Evolutionary conservation across 2,113 vertebrate species (phyloP).

Genomic region (Megaceryle maxima): DNA sequence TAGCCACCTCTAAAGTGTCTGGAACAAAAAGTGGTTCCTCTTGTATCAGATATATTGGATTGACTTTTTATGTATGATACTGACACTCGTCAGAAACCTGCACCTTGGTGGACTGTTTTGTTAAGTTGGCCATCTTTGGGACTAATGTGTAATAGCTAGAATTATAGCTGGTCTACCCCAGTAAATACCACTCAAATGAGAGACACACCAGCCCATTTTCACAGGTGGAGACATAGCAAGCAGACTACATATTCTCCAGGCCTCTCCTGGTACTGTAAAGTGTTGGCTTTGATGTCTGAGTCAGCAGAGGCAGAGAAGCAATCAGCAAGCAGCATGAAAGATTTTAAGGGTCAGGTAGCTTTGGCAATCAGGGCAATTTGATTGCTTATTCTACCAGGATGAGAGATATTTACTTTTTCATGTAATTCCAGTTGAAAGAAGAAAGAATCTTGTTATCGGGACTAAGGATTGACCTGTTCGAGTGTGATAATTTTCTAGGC

Average conservation of each 20-base stretch:
- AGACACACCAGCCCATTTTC: rapidly evolving
- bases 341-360: background rate
- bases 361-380: background rate
- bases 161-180: background rate
- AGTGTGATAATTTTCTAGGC: background rate
- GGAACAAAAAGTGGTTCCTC: background rate
- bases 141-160: background rate
- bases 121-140: background rate
- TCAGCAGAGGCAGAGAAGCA: background rate
- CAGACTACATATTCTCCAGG: background rate
- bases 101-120: background rate
- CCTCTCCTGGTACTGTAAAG: background rate
- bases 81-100: background rate
- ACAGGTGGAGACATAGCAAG: rapidly evolving
- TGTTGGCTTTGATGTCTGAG: background rate
- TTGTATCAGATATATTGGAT: background rate
- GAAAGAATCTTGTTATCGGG: background rate
- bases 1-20: background rate
- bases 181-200: background rate
- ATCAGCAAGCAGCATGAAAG: background rate
- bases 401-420: background rate
- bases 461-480: background rate
- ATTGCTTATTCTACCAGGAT: background rate
- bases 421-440: background rate
- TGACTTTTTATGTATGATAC: background rate